Evolutionary conservation across 2,888 invertebrate species (phyloP), one percentile per base, ranked within the genome.

Genomic region (Athalia cordata): DNA sequence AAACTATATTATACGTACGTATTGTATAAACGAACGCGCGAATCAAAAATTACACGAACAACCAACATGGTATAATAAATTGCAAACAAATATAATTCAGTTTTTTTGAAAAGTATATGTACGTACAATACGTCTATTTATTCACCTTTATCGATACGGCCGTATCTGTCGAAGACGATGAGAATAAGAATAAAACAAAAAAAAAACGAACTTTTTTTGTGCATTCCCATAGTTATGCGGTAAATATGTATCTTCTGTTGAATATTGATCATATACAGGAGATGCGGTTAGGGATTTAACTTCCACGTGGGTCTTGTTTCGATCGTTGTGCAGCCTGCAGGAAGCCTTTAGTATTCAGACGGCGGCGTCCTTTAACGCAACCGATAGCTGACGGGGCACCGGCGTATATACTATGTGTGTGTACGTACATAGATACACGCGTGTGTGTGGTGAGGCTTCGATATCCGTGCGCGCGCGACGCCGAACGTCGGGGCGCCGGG

Each of bases 331-430:
- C 9, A 72, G 59, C 8, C 13, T 50, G 15, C 61, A 13, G 13
- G 68, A 70, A 77, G 67, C 77, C 45, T 77, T 70, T 29, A 11
- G 70, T 77, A 77, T 70, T 77, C 77, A 66, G 62, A 67, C 70
- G 68, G 61, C 77, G 62, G 77, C 77, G 67, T 70, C 49, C 68
- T 70, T 77, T 50, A 77, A 70, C 70, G 43, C 70, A 70, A 61
- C 59, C 70, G 77, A 62, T 70, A 70, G 77, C 77, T 77, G 77
- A 77, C 77, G 77, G 68, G 59, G 72, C 72, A 59, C 57, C 57
- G 29, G 8, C 5, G 3, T 5, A 11, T 59, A 59, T 59, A 47
- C 29, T 29, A 29, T 5, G 47, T 57, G 55, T 68, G 55, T 72
- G 57, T 57, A 59, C 72, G 3, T 55, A 11, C 43, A 55, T 55